Base-by-base conservation (phyloP, 2,888 invertebrate species). In the Balanococcus diminutus region DNA sequence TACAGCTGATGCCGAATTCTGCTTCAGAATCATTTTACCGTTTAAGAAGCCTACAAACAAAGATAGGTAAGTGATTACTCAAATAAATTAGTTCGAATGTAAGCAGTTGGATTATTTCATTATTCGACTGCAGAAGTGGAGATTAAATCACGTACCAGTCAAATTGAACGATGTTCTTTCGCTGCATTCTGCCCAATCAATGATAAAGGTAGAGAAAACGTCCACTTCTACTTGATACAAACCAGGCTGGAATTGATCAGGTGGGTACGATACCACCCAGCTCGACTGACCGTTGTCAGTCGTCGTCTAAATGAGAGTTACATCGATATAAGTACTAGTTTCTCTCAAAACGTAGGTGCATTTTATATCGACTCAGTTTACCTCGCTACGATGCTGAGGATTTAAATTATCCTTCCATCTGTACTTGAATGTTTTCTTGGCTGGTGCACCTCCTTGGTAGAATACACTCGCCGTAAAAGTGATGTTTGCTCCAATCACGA, bases 401-500 rank as follows among this genome's bases (percentile, higher is more conserved):
- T 75, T 22, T 9, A 31, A 6, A 19, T 84, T 84, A 31, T 84
- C 84, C 3, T 22, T 32, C 84, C 84, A 84, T 25, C 28, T 39
- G 28, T 31, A 84, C n/a, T 75, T 42, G 79, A 28, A 84, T n/a
- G n/a, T n/a, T n/a, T n/a, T n/a, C n/a, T n/a, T n/a, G n/a, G n/a
- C 31, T 1, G 72, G n/a, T 31, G 22, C 19, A 72, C 90, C 90
- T 83, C 90, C 88, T 1, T 88, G 88, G 67, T 91, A 90, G 61
- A 89, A 90, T 31, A 95, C 90, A 87, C 91, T 91, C 25, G 94
- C 94, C 87, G 90, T 92, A 89, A 96, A 94, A 87, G 93, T 93
- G 75, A 95, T 92, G 86, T 92, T 93, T 5, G 94, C 93, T 32
- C 95, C 96, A 86, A 92, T 90, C 22, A 95, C 93, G 19, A 93